Conservation (phyloP, 2,797 vertebrate genomes). For the Rhynchonycteris naso region DNA sequence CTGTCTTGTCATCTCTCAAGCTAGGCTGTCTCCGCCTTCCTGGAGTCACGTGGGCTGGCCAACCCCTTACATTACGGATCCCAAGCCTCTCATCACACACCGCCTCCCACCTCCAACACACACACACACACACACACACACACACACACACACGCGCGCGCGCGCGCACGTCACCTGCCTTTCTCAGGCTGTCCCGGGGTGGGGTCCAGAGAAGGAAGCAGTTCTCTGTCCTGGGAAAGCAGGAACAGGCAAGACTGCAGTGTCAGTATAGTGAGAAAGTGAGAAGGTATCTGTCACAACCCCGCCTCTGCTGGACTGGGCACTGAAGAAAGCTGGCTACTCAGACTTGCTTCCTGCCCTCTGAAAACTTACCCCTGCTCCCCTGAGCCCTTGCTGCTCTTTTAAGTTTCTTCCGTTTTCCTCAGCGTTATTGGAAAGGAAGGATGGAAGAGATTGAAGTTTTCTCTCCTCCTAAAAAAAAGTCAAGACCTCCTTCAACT, state of each 20-base stretch:
- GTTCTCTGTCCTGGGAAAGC: constrained; percentile 2
- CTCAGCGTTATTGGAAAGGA: neutral
- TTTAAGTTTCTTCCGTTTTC: neutral
- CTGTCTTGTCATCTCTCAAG: constrained; percentile 50
- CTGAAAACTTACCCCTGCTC: neutral
- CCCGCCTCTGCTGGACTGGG: neutral
- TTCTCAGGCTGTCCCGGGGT: neutral
- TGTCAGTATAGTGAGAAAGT: neutral
- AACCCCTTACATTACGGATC: constrained; percentile 64
- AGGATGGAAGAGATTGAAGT: neutral
- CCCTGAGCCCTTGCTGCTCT: neutral
- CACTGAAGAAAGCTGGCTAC: neutral
- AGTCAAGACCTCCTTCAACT: neutral
- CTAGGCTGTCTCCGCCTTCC: constrained; percentile 69
- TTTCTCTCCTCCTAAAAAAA: neutral
- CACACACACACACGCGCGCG: neutral
- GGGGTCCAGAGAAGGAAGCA: neutral
- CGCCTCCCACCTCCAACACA: neutral
- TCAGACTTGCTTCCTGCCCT: neutral
- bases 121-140: neutral
- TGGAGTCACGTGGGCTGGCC: constrained; percentile 76
- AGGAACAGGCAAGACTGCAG: constrained; percentile 51
- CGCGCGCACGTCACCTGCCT: neutral
- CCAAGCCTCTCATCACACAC: neutral
- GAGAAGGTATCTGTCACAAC: neutral